Evolutionary conservation across 2,113 vertebrate species (phyloP).

Genomic region (Onychostoma macrolepis): DNA sequence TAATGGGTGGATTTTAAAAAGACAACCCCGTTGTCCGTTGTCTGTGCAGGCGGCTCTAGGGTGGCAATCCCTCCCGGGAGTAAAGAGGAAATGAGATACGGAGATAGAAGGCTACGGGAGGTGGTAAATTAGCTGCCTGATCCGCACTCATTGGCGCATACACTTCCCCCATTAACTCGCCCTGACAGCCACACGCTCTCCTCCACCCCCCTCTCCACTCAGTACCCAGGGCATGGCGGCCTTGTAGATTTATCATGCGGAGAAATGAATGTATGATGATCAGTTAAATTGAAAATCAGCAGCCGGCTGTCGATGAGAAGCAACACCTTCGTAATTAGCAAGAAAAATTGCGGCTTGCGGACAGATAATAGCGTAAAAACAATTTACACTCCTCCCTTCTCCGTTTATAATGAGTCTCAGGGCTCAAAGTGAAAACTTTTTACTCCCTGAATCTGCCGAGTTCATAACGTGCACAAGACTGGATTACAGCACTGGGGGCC

Average conservation of each 20-base stretch:
- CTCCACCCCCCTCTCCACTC: conserved; percentile 3
- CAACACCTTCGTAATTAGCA: conserved; percentile 99
- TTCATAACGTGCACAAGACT: conserved; percentile 62
- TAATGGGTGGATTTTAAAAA: conserved; percentile 56
- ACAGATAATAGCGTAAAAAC: conserved; percentile 99
- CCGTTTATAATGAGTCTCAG: conserved; percentile 91
- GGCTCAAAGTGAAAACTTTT: conserved; percentile 99
- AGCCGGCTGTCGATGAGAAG: conserved; percentile 99
- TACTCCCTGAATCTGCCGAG: conserved; percentile 90
- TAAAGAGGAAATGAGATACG: conserved; percentile 99
- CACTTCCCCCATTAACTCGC: conserved; percentile 69
- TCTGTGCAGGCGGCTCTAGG: conserved; percentile 32
- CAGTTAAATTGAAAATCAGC: conserved; percentile 99
- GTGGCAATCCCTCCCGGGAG: conserved; percentile 46
- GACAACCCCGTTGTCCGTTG: conserved; percentile 62
- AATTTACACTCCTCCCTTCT: conserved; percentile 96
- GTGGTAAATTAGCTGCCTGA: conserved; percentile 99
- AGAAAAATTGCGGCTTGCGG: conserved; percentile 99
- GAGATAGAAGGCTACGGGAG: conserved; percentile 98
- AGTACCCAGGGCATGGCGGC: conserved; percentile 95
- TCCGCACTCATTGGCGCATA: conserved; percentile 99
- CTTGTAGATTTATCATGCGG: conserved; percentile 99
- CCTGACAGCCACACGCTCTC: conserved; percentile 31
- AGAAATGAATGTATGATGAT: conserved; percentile 99
- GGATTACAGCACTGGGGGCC: background rate